These are phyloP conservation scores for Nysson spinosus DNA, from an alignment of 2,888 invertebrate species.

Conservation along the genomic window DNA sequence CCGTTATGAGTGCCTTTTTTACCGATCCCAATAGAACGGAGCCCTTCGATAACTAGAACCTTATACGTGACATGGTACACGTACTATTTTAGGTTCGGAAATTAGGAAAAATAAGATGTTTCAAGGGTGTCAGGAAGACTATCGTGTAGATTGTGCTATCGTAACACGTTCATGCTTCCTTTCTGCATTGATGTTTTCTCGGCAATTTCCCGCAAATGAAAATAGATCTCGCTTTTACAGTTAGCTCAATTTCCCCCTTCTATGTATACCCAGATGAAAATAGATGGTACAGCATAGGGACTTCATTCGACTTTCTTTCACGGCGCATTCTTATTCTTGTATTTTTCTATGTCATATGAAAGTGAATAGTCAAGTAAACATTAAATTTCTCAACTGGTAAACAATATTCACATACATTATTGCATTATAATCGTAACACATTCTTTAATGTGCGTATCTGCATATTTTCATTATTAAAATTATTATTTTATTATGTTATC, in stretches of 20 bases:
- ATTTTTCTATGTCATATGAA: constrained; percentile 10
- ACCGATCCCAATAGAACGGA: too few relatives aligned
- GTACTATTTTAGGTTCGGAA: too few relatives aligned
- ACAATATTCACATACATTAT: too few relatives aligned
- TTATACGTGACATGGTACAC: too few relatives aligned
- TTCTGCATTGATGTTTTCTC: not conserved
- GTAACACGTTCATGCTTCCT: constrained; percentile 13
- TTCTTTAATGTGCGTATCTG: too few relatives aligned
- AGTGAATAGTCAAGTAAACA: constrained; percentile 4
- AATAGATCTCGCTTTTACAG: constrained; percentile 40
- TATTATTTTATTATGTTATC: too few relatives aligned
- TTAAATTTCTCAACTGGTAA: constrained; percentile 1
- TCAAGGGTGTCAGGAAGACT: not conserved
- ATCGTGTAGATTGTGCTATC: not conserved
- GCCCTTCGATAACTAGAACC: too few relatives aligned
- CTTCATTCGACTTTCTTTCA: constrained; percentile 7
- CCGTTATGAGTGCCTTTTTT: too few relatives aligned
- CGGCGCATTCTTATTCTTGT: constrained; percentile 9
- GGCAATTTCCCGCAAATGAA: constrained; percentile 29
- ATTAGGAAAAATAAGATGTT: not conserved
- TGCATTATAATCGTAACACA: not conserved
- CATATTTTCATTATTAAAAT: too few relatives aligned
- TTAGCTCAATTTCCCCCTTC: constrained; percentile 10
- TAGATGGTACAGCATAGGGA: constrained; percentile 21
- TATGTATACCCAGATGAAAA: constrained; percentile 24